Percentiles rank a stretch among this genome's conserved stretches.
These are phyloP conservation scores for Margaritifera margaritifera DNA, from an alignment of 2,888 invertebrate species.

Conservation along the genomic window DNA sequence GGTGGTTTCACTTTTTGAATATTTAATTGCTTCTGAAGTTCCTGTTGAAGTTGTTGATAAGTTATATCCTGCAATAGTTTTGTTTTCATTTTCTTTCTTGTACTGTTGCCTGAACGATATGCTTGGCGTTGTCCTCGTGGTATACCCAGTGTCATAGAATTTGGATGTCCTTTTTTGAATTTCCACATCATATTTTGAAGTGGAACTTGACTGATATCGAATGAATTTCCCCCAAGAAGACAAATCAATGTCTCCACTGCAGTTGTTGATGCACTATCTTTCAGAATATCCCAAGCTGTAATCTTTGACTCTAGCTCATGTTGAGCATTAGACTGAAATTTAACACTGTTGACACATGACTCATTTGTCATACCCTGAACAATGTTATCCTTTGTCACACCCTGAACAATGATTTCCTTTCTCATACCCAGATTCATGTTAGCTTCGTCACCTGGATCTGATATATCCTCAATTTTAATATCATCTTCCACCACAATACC, in stretches of 20 bases:
- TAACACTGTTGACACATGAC: neutral
- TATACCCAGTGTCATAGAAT: conserved; percentile 28
- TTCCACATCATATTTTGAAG: conserved; percentile 11
- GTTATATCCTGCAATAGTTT: conserved; percentile 8
- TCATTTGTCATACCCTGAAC: neutral
- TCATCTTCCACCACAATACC: conserved; percentile 41
- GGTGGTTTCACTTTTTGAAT: too few species aligned
- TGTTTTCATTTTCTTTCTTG: too few species aligned
- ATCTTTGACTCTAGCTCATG: conserved; percentile 9
- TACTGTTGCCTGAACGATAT: too few species aligned
- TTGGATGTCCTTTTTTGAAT: conserved; percentile 19
- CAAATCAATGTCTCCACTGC: conserved; percentile 27
- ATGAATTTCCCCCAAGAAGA: conserved; percentile 24
- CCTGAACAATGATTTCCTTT: too few species aligned
- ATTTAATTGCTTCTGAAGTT: too few species aligned
- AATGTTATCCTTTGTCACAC: neutral
- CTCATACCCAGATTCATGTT: too few species aligned
- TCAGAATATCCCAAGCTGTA: conserved; percentile 31
- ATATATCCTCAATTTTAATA: conserved; percentile 8
- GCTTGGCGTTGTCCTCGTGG: conserved; percentile 21
- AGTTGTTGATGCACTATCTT: conserved; percentile 20
- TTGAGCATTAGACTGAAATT: neutral
- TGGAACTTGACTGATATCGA: conserved; percentile 11
- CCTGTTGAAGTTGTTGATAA: neutral
- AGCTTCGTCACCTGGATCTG: too few species aligned